A percentile compares a stretch with the other conserved stretches of the same genome.
Conservation (phyloP, 2,888 invertebrate genomes). For the Hoplodrina ambigua region DNA sequence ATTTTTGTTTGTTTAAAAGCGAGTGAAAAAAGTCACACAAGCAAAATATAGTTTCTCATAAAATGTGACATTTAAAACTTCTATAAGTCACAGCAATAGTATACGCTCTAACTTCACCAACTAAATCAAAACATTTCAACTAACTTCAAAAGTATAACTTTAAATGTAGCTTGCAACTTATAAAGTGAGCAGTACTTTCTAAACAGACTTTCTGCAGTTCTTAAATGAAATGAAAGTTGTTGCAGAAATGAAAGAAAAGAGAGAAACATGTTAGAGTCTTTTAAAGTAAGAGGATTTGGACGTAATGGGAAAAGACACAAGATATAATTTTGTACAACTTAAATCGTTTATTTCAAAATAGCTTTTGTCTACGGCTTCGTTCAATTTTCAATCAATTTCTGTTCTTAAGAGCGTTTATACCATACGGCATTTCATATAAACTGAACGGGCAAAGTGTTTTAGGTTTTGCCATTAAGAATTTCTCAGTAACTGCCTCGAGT, state of each 20-base stretch:
- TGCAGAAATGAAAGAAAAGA: not conserved
- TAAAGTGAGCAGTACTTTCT: conserved; percentile 1
- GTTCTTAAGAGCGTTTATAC: no score
- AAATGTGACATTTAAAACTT: not conserved
- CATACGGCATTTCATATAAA: no score
- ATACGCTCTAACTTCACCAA: not conserved
- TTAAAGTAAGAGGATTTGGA: not conserved
- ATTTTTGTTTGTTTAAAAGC: no score
- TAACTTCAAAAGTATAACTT: not conserved
- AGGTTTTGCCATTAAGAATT: no score
- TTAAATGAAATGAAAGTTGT: conserved; percentile 16
- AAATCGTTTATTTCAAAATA: no score
- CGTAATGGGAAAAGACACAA: not conserved
- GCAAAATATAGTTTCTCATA: no score
- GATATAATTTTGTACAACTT: not conserved
- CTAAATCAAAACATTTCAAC: not conserved
- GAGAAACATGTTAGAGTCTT: not conserved
- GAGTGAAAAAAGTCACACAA: no score
- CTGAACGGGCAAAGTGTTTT: no score
- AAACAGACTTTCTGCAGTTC: not conserved
- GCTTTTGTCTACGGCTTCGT: no score
- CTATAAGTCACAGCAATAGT: not conserved
- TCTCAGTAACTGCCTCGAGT: no score
- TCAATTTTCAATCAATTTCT: no score
- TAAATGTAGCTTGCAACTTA: conserved; percentile 6